Evolutionary conservation across 2,797 vertebrate genomes (phyloP), one percentile per base, ranked within the genome.

Genomic region (Pipistrellus nathusii): DNA sequence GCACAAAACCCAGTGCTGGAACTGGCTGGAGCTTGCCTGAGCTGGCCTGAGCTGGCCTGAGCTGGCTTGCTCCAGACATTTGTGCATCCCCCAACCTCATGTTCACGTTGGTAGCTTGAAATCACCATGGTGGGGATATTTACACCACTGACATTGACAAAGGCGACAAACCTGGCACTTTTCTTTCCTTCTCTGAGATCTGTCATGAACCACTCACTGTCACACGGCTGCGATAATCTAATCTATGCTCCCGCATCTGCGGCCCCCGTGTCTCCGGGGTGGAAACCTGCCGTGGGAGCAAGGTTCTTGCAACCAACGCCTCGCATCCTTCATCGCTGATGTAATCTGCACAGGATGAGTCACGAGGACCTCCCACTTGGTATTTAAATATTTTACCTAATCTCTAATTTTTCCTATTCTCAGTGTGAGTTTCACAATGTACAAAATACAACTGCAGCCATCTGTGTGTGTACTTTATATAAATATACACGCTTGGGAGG

Each of bases 321-420:
- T 80, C 0, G 2, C 11, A 55, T 89, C 38, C 21, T 83, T 85
- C 10, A 10, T 1, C 62, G 48, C 21, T 21, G 21, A 72, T 77
- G 30, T 35, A 38, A 88, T 88, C 75, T 66, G 38, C 62, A 85
- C 4, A 32, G 32, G 1, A 38, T 27, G 53, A 88, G 55, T 85
- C 59, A 38, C 53, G n/a, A 81, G 83, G 84, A 71, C 55, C 38
- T 35, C 53, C 81, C 18, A 81, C 53, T 73, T 81, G 59, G 84
- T 77, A 78, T 83, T 55, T 75, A 51, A 85, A 14, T 46, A 44
- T 75, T 91, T 84, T 64, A 41, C 6, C 21, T 85, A 48, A 55
- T 38, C 15, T 32, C 32, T 87, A 25, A 64, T 64, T 44, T 66
- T 94, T 94, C 44, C 48, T 89, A 17, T 64, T 93, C 72, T 95